Evolutionary conservation across 2,797 vertebrate species (phyloP), one percentile per base, ranked within the genome.

Genomic region (Vireo griseus): DNA sequence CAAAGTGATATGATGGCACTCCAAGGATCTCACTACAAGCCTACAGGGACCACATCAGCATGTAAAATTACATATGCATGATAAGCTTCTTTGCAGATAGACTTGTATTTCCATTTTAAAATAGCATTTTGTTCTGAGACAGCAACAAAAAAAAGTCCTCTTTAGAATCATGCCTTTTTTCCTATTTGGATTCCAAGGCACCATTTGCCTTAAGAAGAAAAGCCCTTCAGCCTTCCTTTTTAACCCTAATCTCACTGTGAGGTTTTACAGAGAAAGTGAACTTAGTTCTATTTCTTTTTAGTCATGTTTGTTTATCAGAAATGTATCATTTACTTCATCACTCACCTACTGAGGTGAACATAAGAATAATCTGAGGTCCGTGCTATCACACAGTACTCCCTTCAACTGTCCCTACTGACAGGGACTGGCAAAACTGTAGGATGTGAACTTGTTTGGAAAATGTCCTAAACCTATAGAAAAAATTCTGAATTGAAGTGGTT

Each of bases 21-120:
- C 88, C 33, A 78, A 84, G 83, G 91, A 95, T 94, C 92, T 92
- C 15, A 39, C 54, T 83, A 24, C 48, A 92, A 80, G 12, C 48
- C 94, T 78, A 9, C 22, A 52, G 92, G 88, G 94, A 97, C 21
- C 25, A 33, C 37, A n/a, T 7, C 33, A 88, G 16, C 7, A 39
- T 28, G 15, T 42, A 65, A 92, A 93, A 80, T 39, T 10, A 51
- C 42, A n/a, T 69, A n/a, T 33, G 7, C 24, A 47, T 50, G 21
- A 59, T 57, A 55, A 8, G 3, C 14, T 74, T 58, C 62, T 87
- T 85, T 91, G 67, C 8, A 79, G 78, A 92, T 25, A 76, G n/a
- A 52, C 10, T 48, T 55, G 5, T 42, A 61, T 77, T 96, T 94
- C 39, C 45, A 40, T 82, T 82, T 57, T 58, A 71, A 94, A 94